Evolutionary conservation across 2,113 vertebrate species (phyloP), one percentile per base, ranked within the genome.

Genomic region (Callipepla squamata): DNA sequence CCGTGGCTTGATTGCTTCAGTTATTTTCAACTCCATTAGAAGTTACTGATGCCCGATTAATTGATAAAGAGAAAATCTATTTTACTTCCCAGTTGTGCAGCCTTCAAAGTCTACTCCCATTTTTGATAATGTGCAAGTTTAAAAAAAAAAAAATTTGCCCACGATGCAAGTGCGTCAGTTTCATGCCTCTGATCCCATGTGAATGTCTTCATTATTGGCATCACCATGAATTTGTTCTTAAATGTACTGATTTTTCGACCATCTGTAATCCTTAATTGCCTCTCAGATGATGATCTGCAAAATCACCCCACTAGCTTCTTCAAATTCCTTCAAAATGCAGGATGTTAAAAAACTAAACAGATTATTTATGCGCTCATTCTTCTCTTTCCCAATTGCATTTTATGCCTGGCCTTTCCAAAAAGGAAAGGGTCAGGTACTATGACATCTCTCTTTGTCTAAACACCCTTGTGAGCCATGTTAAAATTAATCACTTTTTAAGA

Each of bases 401-500:
- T 58, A 63, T 44, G 20, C 32, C 22, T 55, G 58, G 15, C 58
- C 81, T 92, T 89, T 87, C 74, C 89, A 76, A 58, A 5, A 73
- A 82, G 25, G 66, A 82, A 80, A 93, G 34, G n/a, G 51, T n/a
- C 84, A 74, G 34, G 67, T 34, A 26, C 32, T 9, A 3, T 18
- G 51, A 89, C 68, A 78, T 65, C 20, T 73, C 55, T 55, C 59
- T 77, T 55, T 77, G 34, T 42, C 78, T 85, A 47, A 93, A 91
- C 28, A 67, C 55, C 15, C 42, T 21, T 44, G 78, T 4, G 22
- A 74, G 55, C 42, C 47, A 75, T 30, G 42, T 63, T 90, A 87
- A 82, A 91, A 95, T 84, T 30, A 89, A 70, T 85, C 15, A 69
- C 19, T 79, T 93, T 67, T 91, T 77, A 92, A 94, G 79, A 80